Conservation (phyloP, 2,888 invertebrate genomes). For the Reticulitermes lucifugus region DNA sequence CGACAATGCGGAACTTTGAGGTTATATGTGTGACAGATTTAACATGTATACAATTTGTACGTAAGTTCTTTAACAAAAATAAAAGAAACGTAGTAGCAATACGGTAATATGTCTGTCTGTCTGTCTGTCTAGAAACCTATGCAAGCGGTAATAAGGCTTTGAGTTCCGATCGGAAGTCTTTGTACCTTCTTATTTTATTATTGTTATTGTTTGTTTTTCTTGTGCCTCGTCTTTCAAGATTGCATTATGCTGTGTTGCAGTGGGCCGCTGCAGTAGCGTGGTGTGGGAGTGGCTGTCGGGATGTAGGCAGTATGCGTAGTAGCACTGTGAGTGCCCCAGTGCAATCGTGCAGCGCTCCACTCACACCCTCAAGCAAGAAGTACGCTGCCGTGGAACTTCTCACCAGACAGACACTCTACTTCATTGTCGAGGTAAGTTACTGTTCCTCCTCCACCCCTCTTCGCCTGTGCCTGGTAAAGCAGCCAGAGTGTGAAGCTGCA, state of each 20-base stretch:
- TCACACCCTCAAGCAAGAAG: constrained; percentile 58
- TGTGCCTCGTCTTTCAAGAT: too few species aligned
- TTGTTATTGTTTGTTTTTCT: neutral
- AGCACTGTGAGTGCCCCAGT: constrained; percentile 59
- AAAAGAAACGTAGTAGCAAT: neutral
- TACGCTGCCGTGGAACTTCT: constrained; percentile 62
- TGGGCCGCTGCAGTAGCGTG: constrained; percentile 37
- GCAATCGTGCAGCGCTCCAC: constrained; percentile 58
- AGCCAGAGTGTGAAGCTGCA: too few species aligned
- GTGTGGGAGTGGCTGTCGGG: constrained; percentile 49
- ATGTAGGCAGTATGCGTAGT: constrained; percentile 58
- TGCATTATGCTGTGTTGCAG: constrained; percentile 3
- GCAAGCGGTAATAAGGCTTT: too few species aligned
- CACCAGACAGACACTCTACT: constrained; percentile 61
- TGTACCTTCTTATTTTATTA: too few species aligned
- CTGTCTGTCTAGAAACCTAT: too few species aligned
- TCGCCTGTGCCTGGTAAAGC: too few species aligned
- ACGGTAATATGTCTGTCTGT: too few species aligned
- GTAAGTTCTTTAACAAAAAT: neutral
- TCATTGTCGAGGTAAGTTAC: constrained; percentile 62
- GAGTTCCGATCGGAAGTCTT: too few species aligned
- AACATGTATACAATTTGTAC: too few species aligned
- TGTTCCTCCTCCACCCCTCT: too few species aligned
- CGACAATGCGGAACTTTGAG: too few species aligned
- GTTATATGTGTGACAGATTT: too few species aligned